phyloP scores from a whole-genome alignment of 1,140 invertebrate genomes.

The Caenorhabditis inopinata region DNA sequence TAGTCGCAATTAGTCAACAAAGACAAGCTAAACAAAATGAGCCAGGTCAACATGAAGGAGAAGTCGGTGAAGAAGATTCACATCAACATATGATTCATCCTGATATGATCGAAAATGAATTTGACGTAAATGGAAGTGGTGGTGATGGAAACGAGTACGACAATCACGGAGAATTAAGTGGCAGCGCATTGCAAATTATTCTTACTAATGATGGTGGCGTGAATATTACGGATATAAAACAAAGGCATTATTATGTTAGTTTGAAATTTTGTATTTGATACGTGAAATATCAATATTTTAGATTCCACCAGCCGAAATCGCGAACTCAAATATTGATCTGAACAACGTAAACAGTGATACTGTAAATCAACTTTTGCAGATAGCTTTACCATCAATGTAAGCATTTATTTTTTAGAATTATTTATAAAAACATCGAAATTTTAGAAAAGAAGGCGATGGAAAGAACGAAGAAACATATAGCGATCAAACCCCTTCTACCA shows the following conservation, averaged over 20 bases:
- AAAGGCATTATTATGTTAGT: background rate
- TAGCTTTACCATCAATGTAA: slow-evolving; percentile 1
- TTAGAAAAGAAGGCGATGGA: background rate
- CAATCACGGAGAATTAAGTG: background rate
- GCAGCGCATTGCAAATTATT: background rate
- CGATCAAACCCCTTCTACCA: background rate
- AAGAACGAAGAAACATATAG: background rate
- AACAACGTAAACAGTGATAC: slow-evolving; percentile 11
- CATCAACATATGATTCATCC: slow-evolving; percentile 2
- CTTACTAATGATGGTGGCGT: background rate
- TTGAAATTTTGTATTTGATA: no score
- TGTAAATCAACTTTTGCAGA: background rate
- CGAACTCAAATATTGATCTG: slow-evolving; percentile 21
- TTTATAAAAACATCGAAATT: background rate
- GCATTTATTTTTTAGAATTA: background rate
- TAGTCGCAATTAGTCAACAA: background rate
- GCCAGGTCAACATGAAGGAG: background rate
- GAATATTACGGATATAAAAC: background rate
- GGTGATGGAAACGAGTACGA: background rate
- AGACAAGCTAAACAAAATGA: slow-evolving; percentile 1
- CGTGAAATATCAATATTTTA: no score
- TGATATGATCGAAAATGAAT: background rate
- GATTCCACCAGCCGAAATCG: background rate
- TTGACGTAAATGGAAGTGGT: background rate
- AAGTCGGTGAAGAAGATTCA: background rate